These are phyloP conservation scores for Athalia rosae DNA, from an alignment of 2,888 invertebrate species.

Conservation along the genomic window DNA sequence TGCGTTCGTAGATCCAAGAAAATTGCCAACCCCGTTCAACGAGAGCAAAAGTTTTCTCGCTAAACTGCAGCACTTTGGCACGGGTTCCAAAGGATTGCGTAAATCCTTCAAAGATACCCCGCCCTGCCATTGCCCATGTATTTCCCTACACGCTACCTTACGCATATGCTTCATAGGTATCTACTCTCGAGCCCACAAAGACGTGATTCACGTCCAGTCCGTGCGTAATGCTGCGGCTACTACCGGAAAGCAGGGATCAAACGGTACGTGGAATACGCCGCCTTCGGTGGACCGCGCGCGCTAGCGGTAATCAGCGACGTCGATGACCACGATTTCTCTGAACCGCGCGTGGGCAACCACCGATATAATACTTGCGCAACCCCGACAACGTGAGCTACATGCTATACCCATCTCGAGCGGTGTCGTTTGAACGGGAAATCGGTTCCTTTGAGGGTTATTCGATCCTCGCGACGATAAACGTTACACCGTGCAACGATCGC, in stretches of 20 bases:
- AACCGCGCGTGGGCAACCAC: slow-evolving; percentile 19
- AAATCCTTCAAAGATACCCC: not conserved
- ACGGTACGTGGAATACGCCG: slow-evolving; percentile 12
- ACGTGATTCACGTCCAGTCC: slow-evolving; percentile 32
- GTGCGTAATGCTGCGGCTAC: not conserved
- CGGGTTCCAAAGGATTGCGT: not conserved
- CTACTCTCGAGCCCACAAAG: slow-evolving; percentile 35
- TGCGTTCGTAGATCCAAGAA: too few relatives aligned
- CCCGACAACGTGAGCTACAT: not conserved
- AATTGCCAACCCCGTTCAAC: too few relatives aligned
- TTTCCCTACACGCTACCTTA: not conserved
- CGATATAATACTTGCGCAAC: slow-evolving; percentile 13
- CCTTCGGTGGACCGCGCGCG: slow-evolving; percentile 2
- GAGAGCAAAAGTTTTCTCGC: not conserved
- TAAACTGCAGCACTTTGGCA: not conserved
- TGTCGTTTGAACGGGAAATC: slow-evolving; percentile 34
- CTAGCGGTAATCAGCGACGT: slow-evolving; percentile 40
- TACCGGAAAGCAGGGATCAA: slow-evolving; percentile 19
- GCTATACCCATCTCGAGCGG: not conserved
- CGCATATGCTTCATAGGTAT: not conserved
- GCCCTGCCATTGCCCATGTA: not conserved
- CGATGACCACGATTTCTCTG: slow-evolving; percentile 24
- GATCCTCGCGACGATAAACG: too few relatives aligned
- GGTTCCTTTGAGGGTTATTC: slow-evolving; percentile 21
- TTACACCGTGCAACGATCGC: slow-evolving; percentile 6